Evolutionary conservation across 2,888 invertebrate species (phyloP).

Genomic region (Ophion obscuratus): DNA sequence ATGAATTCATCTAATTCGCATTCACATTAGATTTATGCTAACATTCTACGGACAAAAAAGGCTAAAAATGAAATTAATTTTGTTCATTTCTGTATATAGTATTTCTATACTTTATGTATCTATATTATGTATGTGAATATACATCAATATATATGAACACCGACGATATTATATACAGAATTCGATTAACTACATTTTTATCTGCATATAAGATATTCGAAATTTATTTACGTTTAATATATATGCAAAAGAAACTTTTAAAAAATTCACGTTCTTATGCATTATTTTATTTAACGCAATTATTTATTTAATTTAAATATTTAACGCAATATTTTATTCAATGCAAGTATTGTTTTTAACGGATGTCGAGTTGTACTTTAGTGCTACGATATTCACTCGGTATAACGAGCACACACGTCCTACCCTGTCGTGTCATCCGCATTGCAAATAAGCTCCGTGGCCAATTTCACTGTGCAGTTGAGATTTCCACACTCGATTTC

Average conservation of each 20-base stretch:
- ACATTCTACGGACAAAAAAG: background rate
- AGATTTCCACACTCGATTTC: constrained; percentile 52
- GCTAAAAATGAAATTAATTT: background rate
- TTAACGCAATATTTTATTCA: too few species aligned
- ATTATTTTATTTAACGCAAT: background rate
- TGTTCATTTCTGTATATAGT: background rate
- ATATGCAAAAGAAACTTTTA: too few species aligned
- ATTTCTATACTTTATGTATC: background rate
- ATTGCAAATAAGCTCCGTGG: constrained; percentile 52
- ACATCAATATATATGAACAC: too few species aligned
- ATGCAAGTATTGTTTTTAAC: too few species aligned
- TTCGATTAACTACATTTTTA: too few species aligned
- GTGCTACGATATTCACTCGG: constrained; percentile 19
- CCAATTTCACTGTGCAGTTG: constrained; percentile 37
- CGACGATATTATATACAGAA: too few species aligned
- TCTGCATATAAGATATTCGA: too few species aligned
- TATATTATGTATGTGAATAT: too few species aligned
- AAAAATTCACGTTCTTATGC: background rate
- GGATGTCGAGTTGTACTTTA: background rate
- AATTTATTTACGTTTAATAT: too few species aligned
- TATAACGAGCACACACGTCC: constrained; percentile 31
- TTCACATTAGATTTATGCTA: background rate
- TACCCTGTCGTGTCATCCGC: constrained; percentile 37
- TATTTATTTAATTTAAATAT: too few species aligned
- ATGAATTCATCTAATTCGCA: background rate